A percentile compares a stretch with the other conserved stretches of the same genome.
Conservation (phyloP, 2,113 vertebrate genomes). For the Aphelocoma coerulescens region DNA sequence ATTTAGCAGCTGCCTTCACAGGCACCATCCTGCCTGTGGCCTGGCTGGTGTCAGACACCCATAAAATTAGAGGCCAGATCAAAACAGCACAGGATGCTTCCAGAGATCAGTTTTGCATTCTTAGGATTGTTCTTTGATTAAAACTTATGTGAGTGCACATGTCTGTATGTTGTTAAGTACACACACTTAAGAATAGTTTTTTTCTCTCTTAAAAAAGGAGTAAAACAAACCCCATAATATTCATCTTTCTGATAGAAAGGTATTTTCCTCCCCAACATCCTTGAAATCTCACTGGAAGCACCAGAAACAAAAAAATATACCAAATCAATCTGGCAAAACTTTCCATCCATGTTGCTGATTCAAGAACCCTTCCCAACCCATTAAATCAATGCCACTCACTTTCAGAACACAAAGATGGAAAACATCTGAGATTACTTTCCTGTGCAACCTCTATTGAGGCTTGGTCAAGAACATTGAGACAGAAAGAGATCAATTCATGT, state of each 20-base stretch:
- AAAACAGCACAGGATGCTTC: not conserved
- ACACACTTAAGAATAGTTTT: not conserved
- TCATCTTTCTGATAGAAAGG: not conserved
- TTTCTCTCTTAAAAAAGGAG: not conserved
- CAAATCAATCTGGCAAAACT: not conserved
- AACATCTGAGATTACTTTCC: not conserved
- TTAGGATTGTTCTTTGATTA: not conserved
- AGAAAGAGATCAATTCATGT: not conserved
- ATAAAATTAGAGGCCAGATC: not conserved
- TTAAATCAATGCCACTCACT: not conserved
- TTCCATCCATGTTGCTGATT: not conserved
- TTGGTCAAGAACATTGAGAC: not conserved
- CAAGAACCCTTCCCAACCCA: not conserved
- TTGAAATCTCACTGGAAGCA: not conserved
- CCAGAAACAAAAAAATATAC: not conserved
- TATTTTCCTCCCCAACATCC: not conserved
- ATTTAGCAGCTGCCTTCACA: not conserved
- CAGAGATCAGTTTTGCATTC: not conserved
- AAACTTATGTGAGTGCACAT: rapidly evolving
- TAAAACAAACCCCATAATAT: not conserved
- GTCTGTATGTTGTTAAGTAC: not conserved
- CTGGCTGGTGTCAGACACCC: not conserved
- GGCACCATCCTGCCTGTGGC: not conserved
- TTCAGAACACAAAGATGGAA: not conserved
- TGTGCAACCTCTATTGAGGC: not conserved